Base-by-base conservation (phyloP, 2,113 vertebrate species). In the Brachyistius frenatus region DNA sequence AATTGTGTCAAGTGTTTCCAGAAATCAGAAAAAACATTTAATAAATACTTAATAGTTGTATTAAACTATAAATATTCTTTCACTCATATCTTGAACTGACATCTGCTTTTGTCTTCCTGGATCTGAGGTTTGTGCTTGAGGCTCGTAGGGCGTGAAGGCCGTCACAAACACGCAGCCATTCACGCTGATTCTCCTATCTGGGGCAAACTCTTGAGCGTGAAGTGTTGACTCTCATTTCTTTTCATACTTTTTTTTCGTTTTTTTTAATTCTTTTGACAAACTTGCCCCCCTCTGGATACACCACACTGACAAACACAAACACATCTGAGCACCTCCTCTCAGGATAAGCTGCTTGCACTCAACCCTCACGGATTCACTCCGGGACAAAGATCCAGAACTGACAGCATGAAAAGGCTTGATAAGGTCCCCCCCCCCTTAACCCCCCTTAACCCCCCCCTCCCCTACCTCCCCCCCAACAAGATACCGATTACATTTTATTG, bases 241-340 rank as follows among this genome's bases (percentile, higher is more conserved):
- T 86, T 67, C 54, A 77, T 65, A 66, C 71, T 83, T 86, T 23
- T 23, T 23, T 23, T 23, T 23, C 23, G 23, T 23, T 23, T 23
- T 23, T 23, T 85, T 80, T 56, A 66, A 87, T 91, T 79, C 77
- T 86, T 88, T 67, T 87, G 75, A 89, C 85, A 92, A 90, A 85
- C 75, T 64, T 81, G 50, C 70, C 39, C 54, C 60, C 77, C 66
- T 85, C 83, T 60, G 31, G 77, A 86, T 81, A 66, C 47, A 66
- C 83, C 75, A 55, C 58, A 49, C 66, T 64, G 41, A 84, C 62
- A 87, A 84, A 83, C 73, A 69, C 80, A 85, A 85, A 75, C 76
- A 54, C 53, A n/a, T 64, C 61, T 74, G 81, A 88, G 85, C 58
- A 7, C 3, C 23, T 81, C 33, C 60, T 74, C 72, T 83, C 73